A percentile compares a stretch with the other conserved stretches of the same genome.
These are phyloP conservation scores for Oscheius sp. DNA, from an alignment of 1,140 invertebrate genomes.

Conservation along the genomic window DNA sequence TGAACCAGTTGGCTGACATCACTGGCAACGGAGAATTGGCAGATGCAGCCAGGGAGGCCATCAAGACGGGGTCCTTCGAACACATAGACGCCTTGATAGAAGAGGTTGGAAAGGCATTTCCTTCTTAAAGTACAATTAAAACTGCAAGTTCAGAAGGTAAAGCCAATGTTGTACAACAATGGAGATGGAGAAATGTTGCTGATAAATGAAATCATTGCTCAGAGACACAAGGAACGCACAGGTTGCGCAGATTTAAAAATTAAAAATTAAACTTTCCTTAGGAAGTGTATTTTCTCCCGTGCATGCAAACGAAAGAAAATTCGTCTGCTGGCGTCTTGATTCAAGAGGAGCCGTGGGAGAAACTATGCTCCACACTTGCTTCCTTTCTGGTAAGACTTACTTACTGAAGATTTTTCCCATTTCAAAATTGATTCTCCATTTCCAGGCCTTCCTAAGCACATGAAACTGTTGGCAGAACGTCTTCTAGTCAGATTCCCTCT, in stretches of 20 bases:
- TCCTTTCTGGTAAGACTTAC: constrained; percentile 72
- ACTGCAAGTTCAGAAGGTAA: constrained; percentile 71
- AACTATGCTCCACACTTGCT: constrained; percentile 86
- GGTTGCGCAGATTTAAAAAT: constrained; percentile 59
- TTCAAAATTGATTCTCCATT: too few relatives aligned
- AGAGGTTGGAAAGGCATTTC: constrained; percentile 61
- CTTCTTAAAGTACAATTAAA: not conserved
- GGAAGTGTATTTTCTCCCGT: not conserved
- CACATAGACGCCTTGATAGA: constrained; percentile 84
- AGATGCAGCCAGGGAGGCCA: constrained; percentile 85
- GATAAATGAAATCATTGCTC: constrained; percentile 78
- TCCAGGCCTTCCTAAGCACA: constrained; percentile 76
- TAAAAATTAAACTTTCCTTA: constrained; percentile 65
- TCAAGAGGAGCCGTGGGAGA: constrained; percentile 78
- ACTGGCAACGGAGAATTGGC: constrained; percentile 81
- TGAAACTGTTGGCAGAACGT: constrained; percentile 86
- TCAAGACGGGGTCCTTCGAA: constrained; percentile 76
- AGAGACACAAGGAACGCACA: constrained; percentile 79
- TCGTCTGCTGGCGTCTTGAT: constrained; percentile 37
- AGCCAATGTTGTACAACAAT: constrained; percentile 87
- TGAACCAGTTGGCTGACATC: constrained; percentile 53
- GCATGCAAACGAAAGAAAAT: constrained; percentile 28
- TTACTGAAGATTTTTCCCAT: too few relatives aligned
- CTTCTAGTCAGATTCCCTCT: constrained; percentile 87
- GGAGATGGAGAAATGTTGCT: constrained; percentile 84